Percentiles rank a stretch among this genome's conserved stretches.
These are phyloP conservation scores for Agriopis marginaria DNA, from an alignment of 2,888 invertebrate species.

Conservation along the genomic window DNA sequence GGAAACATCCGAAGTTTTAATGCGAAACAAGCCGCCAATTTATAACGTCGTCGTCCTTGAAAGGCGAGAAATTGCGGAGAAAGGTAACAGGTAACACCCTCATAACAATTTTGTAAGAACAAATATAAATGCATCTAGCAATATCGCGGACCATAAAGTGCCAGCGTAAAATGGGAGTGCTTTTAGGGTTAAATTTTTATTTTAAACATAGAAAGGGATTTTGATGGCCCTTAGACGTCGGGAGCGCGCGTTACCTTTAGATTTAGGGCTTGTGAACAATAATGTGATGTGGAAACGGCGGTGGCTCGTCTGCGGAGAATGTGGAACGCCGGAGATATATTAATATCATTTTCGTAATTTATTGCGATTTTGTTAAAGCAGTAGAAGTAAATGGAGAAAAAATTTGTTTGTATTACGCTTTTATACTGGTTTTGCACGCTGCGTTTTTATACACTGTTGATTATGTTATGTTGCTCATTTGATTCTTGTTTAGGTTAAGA, in stretches of 20 bases:
- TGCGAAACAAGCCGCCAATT: slow-evolving; percentile 49
- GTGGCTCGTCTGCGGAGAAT: slow-evolving; percentile 23
- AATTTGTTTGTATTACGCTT: slow-evolving; percentile 1
- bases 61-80: slow-evolving; percentile 56
- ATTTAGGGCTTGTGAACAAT: slow-evolving; percentile 75
- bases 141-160: slow-evolving; percentile 68
- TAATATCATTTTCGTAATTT: slow-evolving; percentile 32
- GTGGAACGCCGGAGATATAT: slow-evolving; percentile 25
- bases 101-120: slow-evolving; percentile 76
- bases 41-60: slow-evolving; percentile 56
- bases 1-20: slow-evolving; percentile 41
- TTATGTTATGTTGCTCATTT: no score
- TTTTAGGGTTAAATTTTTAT: slow-evolving; percentile 84
- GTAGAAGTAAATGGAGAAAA: slow-evolving; percentile 20
- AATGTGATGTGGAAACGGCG: slow-evolving; percentile 30
- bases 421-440: background rate
- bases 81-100: slow-evolving; percentile 35
- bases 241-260: slow-evolving; percentile 73
- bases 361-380: slow-evolving; percentile 20
- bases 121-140: slow-evolving; percentile 75
- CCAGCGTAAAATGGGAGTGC: slow-evolving; percentile 74
- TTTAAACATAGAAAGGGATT: slow-evolving; percentile 86
- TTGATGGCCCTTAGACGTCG: slow-evolving; percentile 81
- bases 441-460: no score
- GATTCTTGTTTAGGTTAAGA: no score